These are phyloP conservation scores for Eospalax fontanierii DNA, from an alignment of 2,797 vertebrate genomes.

Conservation along the genomic window DNA sequence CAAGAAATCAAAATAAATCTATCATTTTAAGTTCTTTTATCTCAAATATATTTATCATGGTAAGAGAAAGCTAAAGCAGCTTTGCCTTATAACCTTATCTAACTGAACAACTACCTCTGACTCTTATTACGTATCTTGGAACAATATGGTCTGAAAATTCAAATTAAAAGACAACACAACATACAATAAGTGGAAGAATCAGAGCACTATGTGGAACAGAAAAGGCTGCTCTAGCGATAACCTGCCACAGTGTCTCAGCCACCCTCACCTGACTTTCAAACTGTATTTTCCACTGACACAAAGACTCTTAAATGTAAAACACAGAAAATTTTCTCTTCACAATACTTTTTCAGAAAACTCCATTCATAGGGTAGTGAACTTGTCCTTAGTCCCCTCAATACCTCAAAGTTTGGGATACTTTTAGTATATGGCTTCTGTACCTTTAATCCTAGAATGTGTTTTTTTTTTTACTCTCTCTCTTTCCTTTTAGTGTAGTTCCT, in stretches of 20 bases:
- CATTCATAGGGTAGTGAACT: background rate
- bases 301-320: background rate
- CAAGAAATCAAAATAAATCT: background rate
- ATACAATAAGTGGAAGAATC: background rate
- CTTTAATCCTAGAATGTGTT: background rate
- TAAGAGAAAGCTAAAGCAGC: background rate
- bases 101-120: background rate
- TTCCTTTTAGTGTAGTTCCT: background rate
- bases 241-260: background rate
- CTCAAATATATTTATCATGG: background rate
- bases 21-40: background rate
- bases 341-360: background rate
- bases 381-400: background rate
- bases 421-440: background rate
- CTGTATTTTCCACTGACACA: background rate
- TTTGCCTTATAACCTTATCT: background rate
- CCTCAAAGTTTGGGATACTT: background rate
- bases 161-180: background rate
- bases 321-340: constrained; percentile 6
- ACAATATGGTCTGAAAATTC: background rate
- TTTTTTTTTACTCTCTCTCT: too few relatives aligned
- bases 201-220: background rate
- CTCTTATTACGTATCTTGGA: background rate
- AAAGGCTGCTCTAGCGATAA: background rate
- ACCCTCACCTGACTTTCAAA: background rate